phyloP scores from a whole-genome alignment of 2,113 vertebrate species.

The Phrynocephalus versicolor region DNA sequence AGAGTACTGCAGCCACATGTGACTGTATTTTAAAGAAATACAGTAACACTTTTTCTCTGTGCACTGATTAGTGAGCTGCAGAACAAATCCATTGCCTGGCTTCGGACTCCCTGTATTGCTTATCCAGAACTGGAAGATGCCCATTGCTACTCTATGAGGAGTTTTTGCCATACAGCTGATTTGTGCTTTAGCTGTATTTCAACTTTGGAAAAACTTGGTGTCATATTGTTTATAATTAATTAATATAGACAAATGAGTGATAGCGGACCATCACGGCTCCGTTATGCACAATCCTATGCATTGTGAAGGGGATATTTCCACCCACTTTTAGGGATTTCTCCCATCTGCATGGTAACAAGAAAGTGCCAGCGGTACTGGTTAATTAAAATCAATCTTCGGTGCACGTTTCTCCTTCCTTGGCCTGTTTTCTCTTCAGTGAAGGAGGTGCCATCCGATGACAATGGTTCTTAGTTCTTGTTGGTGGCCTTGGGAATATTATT shows the following conservation, averaged over 20 bases:
- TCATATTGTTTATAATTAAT: too few species aligned
- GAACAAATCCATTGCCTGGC: too few species aligned
- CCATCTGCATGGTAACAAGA: not conserved
- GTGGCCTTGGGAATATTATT: not conserved
- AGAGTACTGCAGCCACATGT: too few species aligned
- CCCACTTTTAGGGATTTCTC: not conserved
- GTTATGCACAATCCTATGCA: conserved; percentile 10
- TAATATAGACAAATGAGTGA: not conserved
- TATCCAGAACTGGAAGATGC: too few species aligned
- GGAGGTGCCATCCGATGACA: not conserved
- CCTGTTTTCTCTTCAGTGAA: not conserved
- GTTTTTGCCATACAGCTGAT: not conserved
- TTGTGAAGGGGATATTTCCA: not conserved
- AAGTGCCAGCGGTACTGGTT: not conserved
- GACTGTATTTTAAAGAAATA: too few species aligned
- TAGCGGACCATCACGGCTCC: not conserved
- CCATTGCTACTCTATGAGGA: too few species aligned
- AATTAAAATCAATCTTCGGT: not conserved
- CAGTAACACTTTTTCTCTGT: too few species aligned
- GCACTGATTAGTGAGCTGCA: too few species aligned
- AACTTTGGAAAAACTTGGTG: not conserved
- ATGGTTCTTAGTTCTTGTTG: not conserved
- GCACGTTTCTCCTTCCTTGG: not conserved
- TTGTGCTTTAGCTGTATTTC: not conserved
- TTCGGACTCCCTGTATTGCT: too few species aligned